phyloP scores from a whole-genome alignment of 1,140 invertebrate species.

The Vanessa atalanta region DNA sequence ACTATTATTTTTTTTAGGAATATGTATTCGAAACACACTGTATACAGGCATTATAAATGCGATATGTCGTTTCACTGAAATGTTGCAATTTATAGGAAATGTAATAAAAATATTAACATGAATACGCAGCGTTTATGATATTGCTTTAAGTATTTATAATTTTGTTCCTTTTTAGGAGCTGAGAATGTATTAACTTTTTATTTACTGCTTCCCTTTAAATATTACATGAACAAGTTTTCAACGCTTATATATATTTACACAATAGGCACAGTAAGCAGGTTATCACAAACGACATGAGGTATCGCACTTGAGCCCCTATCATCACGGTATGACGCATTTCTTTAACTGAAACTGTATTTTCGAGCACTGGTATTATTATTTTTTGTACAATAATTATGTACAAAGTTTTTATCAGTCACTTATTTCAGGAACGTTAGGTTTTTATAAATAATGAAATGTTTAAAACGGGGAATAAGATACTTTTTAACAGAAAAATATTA shows the following conservation, averaged over 20 bases:
- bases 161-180: conserved; percentile 4
- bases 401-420: no score
- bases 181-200: background rate
- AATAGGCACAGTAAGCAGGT: conserved; percentile 2
- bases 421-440: no score
- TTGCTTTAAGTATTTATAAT: conserved; percentile 6
- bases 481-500: no score
- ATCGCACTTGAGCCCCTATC: background rate
- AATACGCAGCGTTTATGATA: conserved; percentile 10
- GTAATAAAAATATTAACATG: conserved; percentile 8
- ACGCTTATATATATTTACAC: background rate
- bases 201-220: conserved; percentile 4
- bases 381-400: no score
- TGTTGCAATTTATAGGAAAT: conserved; percentile 13
- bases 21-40: background rate
- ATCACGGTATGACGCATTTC: background rate
- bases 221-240: background rate
- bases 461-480: no score
- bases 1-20: background rate
- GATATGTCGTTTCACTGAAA: background rate
- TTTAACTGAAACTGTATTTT: background rate
- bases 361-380: no score
- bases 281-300: background rate
- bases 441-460: no score
- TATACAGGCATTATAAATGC: background rate